A percentile compares a stretch with the other conserved stretches of the same genome.
These are phyloP conservation scores for Mythimna lalbum DNA, from an alignment of 2,888 invertebrate species.

Conservation along the genomic window DNA sequence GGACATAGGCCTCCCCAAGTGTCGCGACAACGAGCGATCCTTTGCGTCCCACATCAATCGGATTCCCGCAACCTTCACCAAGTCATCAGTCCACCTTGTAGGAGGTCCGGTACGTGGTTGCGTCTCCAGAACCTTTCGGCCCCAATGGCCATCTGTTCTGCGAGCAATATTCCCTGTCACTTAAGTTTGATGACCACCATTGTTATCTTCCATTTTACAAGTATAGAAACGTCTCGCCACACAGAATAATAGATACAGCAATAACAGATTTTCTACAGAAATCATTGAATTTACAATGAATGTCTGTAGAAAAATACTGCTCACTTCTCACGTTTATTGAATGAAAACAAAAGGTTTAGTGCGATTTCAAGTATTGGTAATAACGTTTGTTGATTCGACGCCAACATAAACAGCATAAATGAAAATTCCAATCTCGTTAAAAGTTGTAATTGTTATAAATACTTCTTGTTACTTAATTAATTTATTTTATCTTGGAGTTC, in stretches of 20 bases:
- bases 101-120: too few species aligned
- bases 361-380: conserved; percentile 21
- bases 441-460: conserved; percentile 21
- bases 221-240: conserved; percentile 26
- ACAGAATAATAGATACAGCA: conserved; percentile 50
- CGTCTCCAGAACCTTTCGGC: too few species aligned
- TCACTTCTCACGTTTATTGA: conserved; percentile 37
- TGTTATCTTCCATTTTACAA: too few species aligned
- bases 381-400: conserved; percentile 11
- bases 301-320: conserved; percentile 52
- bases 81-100: too few species aligned
- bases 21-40: too few species aligned
- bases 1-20: too few species aligned
- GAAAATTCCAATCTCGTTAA: conserved; percentile 26
- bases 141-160: too few species aligned
- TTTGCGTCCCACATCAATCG: too few species aligned
- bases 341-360: conserved; percentile 29
- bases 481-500: conserved; percentile 47
- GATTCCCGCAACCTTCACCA: too few species aligned
- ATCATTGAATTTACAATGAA: conserved; percentile 51
- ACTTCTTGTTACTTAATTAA: conserved; percentile 52
- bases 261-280: conserved; percentile 54
- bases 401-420: conserved; percentile 1
- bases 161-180: too few species aligned
- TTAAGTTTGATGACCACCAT: too few species aligned